Percentiles rank a stretch among this genome's conserved stretches.
Evolutionary conservation across 2,113 vertebrate species (phyloP).

Genomic region (Gallinago undulata): DNA sequence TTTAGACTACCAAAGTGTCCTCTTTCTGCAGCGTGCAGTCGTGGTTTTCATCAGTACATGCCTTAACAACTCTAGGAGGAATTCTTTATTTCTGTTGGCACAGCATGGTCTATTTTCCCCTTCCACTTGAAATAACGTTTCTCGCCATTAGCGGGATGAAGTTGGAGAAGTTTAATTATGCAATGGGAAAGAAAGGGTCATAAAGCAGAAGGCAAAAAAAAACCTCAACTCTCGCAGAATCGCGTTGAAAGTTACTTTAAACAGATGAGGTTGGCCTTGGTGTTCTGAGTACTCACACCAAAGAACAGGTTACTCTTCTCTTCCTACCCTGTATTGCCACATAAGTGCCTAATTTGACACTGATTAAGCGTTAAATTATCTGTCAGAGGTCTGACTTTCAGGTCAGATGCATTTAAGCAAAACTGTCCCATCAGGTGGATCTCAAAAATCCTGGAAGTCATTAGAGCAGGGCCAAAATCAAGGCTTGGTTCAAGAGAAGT

Average conservation of each 20-base stretch:
- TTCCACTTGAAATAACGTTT: background rate
- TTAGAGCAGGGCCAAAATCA: background rate
- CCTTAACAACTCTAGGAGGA: slow-evolving; percentile 1
- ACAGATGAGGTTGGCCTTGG: background rate
- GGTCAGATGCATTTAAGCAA: background rate
- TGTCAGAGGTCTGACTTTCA: background rate
- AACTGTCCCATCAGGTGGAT: background rate
- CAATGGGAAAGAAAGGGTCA: background rate
- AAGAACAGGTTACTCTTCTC: background rate
- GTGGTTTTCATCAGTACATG: background rate
- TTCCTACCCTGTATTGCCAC: accelerated
- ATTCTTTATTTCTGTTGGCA: slow-evolving; percentile 40
- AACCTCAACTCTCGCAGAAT: background rate
- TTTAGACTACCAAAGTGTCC: background rate
- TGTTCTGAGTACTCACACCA: background rate
- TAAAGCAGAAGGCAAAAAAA: background rate
- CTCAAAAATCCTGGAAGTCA: background rate
- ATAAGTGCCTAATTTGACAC: background rate
- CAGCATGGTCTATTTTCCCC: slow-evolving; percentile 14
- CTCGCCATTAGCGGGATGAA: background rate
- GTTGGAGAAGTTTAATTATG: slow-evolving; percentile 3
- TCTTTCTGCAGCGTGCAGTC: background rate
- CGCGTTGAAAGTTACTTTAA: background rate
- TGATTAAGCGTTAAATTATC: background rate
- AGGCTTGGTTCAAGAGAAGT: background rate